Conservation (phyloP, 2,113 vertebrate species). For the Eulacestoma nigropectus region DNA sequence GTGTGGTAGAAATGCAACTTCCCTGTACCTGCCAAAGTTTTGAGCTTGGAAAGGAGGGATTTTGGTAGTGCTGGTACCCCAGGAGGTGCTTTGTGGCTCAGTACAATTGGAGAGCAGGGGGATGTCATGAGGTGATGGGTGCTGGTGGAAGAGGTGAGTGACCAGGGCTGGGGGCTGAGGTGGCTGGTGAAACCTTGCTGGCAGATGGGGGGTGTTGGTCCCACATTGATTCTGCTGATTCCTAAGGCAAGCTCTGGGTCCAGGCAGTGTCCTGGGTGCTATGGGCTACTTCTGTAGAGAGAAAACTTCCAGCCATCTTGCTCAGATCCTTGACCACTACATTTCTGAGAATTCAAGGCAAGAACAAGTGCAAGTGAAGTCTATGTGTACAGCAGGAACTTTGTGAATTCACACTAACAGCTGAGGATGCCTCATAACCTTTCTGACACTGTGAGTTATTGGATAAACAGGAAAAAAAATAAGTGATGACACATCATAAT, state of each 20-base stretch:
- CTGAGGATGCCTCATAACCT: background rate
- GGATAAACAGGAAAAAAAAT: conserved; percentile 14
- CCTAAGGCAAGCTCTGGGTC: background rate
- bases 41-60: background rate
- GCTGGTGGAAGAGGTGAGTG: background rate
- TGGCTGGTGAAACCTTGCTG: background rate
- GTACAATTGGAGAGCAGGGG: background rate
- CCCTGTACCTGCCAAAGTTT: background rate
- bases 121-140: background rate
- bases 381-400: background rate
- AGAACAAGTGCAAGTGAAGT: background rate
- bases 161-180: background rate
- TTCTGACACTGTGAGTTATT: background rate
- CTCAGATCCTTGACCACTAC: background rate
- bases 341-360: background rate
- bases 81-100: background rate
- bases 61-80: background rate
- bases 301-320: background rate
- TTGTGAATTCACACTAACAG: background rate
- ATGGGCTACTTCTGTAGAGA: background rate
- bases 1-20: background rate
- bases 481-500: background rate
- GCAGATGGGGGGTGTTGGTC: background rate
- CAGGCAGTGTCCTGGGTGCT: background rate
- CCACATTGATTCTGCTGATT: background rate